Conservation (phyloP, 2,113 vertebrate species). For the Sinocyclocheilus anshuiensis region DNA sequence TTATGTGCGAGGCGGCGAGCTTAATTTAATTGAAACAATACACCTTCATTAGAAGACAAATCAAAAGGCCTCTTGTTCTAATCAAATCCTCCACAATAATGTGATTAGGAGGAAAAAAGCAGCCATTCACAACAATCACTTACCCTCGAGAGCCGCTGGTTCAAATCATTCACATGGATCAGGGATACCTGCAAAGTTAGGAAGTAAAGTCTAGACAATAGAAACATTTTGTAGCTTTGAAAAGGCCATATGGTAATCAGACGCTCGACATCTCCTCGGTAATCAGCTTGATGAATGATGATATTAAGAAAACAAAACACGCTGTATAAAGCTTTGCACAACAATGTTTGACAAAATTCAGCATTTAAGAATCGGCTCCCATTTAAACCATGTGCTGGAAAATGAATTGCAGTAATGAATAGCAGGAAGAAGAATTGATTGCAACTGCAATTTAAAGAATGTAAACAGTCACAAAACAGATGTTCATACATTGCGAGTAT, state of each 20-base stretch:
- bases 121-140: slow-evolving; percentile 12
- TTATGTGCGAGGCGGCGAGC: slow-evolving; percentile 12
- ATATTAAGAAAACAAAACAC: neutral
- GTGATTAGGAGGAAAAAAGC: slow-evolving; percentile 41
- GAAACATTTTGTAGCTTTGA: neutral
- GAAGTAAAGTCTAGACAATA: neutral
- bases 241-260: neutral
- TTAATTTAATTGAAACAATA: slow-evolving; percentile 54
- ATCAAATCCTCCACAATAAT: slow-evolving; percentile 47
- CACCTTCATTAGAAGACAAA: slow-evolving; percentile 49
- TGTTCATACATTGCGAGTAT: too few relatives aligned
- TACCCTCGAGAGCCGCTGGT: slow-evolving; percentile 5
- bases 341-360: neutral
- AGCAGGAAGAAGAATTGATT: neutral
- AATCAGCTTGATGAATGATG: slow-evolving; percentile 6
- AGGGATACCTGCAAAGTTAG: neutral
- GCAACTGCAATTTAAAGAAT: neutral
- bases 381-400: neutral
- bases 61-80: slow-evolving; percentile 45
- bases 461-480: neutral
- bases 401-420: neutral
- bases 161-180: neutral
- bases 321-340: slow-evolving; percentile 19
- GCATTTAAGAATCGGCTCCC: neutral
- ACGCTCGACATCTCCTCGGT: neutral